Evolutionary conservation across 2,797 vertebrate genomes (phyloP), one percentile per base, ranked within the genome.

Genomic region (Betta splendens): DNA sequence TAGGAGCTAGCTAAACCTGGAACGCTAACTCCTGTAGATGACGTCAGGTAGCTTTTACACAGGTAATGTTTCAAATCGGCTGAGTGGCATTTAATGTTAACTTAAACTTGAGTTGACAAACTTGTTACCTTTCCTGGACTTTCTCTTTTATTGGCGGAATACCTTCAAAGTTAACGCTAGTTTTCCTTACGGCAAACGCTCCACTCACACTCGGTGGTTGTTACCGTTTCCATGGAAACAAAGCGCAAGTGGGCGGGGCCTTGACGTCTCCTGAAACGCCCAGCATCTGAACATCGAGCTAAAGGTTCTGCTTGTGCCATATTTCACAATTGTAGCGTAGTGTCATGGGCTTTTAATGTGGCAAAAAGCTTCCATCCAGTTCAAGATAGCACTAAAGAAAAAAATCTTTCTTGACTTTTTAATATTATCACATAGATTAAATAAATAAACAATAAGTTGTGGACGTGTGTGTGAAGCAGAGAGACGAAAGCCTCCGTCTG

Each of bases 191-290:
- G 5, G 4, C 5, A n/a, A 13, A 43, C 8, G 9, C 58, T 16
- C 10, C 2, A 28, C 39, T n/a, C n/a, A n/a, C n/a, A n/a, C 5
- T 40, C 60, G 43, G 49, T 62, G 48, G 61, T 69, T 83, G 77
- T 85, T 74, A 21, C 4, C 20, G 89, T 92, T 85, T 68, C 90
- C 81, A 77, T 36, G 83, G 90, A 79, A 39, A 92, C 78, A 42
- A 33, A 13, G 40, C 45, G 11, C 53, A 21, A 3, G 18, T n/a
- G 48, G 69, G 70, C 31, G 58, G 0, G 20, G 55, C 22, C 9
- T 35, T 2, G 18, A 12, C 13, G 15, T 5, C 25, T 20, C 33
- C 15, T 7, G 2, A n/a, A n/a, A 2, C n/a, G 4, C 3, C 2
- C 6, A 15, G 5, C 7, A 4, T 4, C 23, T n/a, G n/a, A n/a